Evolutionary conservation across 1,140 invertebrate genomes (phyloP), one percentile per base, ranked within the genome.

Genomic region (Mizuhopecten yessoensis): DNA sequence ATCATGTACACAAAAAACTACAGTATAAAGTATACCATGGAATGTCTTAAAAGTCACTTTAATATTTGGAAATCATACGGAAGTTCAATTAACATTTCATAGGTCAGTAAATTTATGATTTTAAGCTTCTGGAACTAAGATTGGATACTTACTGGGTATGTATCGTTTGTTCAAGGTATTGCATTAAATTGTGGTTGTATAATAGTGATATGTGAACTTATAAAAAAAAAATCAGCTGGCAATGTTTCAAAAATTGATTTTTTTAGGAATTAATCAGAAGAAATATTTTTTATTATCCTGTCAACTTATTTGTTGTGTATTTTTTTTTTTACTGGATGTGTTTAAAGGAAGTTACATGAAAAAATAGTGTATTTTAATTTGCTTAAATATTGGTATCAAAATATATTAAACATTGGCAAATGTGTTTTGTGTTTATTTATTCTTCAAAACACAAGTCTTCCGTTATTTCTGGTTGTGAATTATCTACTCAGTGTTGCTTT

Each of bases 11-110:
- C 57, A 75, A 75, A 29, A 75, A 75, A n/a, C 57, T 75, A 75
- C 57, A 75, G 57, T 75, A 75, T n/a, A 75, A 75, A 75, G 2
- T 75, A n/a, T 75, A 75, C n/a, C 57, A 75, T 75, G 57, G 57
- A 7, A 29, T 75, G 23, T 75, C 9, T 29, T 75, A 75, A 29
- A n/a, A n/a, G n/a, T n/a, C n/a, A n/a, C n/a, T n/a, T n/a, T n/a
- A n/a, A n/a, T n/a, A n/a, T 1, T 17, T 15, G 42, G 42, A 17
- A 13, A 39, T 39, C 36, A 39, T 39, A 57, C 3, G 45, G 45
- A 9, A 57, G 15, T 57, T n/a, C 23, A 57, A 57, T n/a, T n/a
- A n/a, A n/a, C n/a, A n/a, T n/a, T n/a, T n/a, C n/a, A n/a, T n/a
- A n/a, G n/a, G n/a, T n/a, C n/a, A n/a, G n/a, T n/a, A n/a, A n/a